These are phyloP conservation scores for Muscicapa striata DNA, from an alignment of 2,797 vertebrate species.

Conservation along the genomic window DNA sequence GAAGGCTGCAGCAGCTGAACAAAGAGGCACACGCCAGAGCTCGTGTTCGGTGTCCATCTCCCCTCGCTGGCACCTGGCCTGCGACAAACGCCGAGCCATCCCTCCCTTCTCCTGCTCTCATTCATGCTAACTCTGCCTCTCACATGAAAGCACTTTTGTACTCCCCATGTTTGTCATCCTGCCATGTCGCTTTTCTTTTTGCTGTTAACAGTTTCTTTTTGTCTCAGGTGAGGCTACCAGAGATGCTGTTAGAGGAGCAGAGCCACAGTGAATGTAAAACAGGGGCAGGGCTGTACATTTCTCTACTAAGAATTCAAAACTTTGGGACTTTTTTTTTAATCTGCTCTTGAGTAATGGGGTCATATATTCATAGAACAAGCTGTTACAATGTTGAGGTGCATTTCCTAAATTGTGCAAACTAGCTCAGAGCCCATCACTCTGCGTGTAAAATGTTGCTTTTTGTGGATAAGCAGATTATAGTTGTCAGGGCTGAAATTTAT, in stretches of 20 bases:
- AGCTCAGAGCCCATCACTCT: background rate
- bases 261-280: background rate
- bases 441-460: background rate
- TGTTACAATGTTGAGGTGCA: background rate
- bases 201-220: background rate
- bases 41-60: background rate
- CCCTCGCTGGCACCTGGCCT: background rate
- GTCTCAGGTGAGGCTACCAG: background rate
- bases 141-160: background rate
- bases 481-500: constrained; percentile 8
- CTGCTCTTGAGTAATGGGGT: background rate
- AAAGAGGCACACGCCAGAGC: background rate
- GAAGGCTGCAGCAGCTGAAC: constrained; percentile 31
- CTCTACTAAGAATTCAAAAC: background rate
- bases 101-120: background rate
- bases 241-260: background rate
- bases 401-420: constrained; percentile 37
- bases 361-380: constrained; percentile 16
- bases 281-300: background rate
- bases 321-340: background rate
- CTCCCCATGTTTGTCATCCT: background rate
- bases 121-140: background rate
- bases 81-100: constrained; percentile 1
- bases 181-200: background rate
- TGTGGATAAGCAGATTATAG: background rate